Percentiles rank a stretch among this genome's conserved stretches.
phyloP scores from a whole-genome alignment of 2,113 vertebrate genomes.

The Ceyx margarethae region DNA sequence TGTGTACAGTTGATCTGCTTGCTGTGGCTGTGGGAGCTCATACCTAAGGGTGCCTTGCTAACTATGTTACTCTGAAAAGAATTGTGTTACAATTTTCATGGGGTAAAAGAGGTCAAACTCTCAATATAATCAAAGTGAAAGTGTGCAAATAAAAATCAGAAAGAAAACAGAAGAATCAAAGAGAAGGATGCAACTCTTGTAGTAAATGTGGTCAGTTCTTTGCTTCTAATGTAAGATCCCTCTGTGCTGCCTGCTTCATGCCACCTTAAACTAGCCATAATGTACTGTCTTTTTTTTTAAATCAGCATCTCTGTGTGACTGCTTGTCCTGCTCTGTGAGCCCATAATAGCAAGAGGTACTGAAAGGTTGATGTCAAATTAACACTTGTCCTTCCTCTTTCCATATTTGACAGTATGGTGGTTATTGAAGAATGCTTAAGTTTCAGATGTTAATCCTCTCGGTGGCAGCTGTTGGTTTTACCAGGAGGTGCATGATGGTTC shows the following conservation, averaged over 20 bases:
- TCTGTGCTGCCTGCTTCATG: not conserved
- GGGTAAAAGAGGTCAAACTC: not conserved
- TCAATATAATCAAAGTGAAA: not conserved
- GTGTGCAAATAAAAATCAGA: not conserved
- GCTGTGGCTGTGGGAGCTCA: not conserved
- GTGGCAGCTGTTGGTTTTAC: not conserved
- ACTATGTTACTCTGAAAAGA: not conserved
- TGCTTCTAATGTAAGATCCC: not conserved
- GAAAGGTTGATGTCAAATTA: not conserved
- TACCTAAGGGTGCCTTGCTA: constrained; percentile 12
- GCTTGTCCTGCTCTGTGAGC: not conserved
- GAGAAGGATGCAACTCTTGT: not conserved
- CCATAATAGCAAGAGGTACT: not conserved
- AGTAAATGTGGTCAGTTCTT: not conserved
- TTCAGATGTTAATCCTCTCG: not conserved
- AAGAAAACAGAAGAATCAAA: not conserved
- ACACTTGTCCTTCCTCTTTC: not conserved
- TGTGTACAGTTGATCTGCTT: not conserved
- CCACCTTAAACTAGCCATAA: not conserved
- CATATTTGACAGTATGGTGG: not conserved
- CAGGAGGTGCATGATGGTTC: not conserved
- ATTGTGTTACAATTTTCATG: not conserved
- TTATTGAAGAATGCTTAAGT: not conserved
- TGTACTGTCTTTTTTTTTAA: not conserved
- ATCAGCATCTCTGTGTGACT: not conserved